Evolutionary conservation across 2,797 vertebrate genomes (phyloP).

Genomic region (Girardinus metallicus): DNA sequence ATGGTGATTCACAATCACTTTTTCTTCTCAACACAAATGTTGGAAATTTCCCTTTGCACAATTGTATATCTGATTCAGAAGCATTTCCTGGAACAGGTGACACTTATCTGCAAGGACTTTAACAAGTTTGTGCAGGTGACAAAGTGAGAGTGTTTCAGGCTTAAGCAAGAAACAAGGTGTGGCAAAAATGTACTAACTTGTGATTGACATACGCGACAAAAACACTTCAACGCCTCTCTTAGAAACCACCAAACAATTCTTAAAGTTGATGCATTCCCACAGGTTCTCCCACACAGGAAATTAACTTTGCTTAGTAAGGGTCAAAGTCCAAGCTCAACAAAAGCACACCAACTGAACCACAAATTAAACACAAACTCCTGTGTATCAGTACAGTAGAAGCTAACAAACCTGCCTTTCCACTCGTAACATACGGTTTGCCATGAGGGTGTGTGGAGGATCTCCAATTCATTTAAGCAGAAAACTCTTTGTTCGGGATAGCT

Average conservation of each 20-base stretch:
- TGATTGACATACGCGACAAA: constrained; percentile 17
- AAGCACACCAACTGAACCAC: not conserved
- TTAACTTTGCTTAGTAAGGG: constrained; percentile 11
- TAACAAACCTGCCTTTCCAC: constrained; percentile 38
- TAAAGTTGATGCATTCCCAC: constrained; percentile 15
- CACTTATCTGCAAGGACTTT: constrained; percentile 31
- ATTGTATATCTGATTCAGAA: constrained; percentile 20
- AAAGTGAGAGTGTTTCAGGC: constrained; percentile 40
- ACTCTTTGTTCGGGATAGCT: constrained; percentile 44
- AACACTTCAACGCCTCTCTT: constrained; percentile 24
- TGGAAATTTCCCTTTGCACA: not conserved
- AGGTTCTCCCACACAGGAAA: constrained; percentile 15
- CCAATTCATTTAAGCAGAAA: constrained; percentile 44
- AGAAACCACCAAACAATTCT: constrained; percentile 29
- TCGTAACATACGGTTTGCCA: constrained; percentile 22
- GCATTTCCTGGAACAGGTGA: constrained; percentile 52
- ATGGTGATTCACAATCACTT: constrained; percentile 32
- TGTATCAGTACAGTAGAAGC: constrained; percentile 40
- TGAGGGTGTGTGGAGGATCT: constrained; percentile 54
- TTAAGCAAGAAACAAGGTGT: constrained; percentile 46
- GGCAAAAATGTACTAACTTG: constrained; percentile 34
- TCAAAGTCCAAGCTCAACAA: constrained; percentile 12
- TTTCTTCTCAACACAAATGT: not conserved
- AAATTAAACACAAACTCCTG: constrained; percentile 39
- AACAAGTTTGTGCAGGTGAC: constrained; percentile 73